A percentile compares a stretch with the other conserved stretches of the same genome.
Evolutionary conservation across 2,888 invertebrate species (phyloP).

Genomic region (Osmoderma eremita): DNA sequence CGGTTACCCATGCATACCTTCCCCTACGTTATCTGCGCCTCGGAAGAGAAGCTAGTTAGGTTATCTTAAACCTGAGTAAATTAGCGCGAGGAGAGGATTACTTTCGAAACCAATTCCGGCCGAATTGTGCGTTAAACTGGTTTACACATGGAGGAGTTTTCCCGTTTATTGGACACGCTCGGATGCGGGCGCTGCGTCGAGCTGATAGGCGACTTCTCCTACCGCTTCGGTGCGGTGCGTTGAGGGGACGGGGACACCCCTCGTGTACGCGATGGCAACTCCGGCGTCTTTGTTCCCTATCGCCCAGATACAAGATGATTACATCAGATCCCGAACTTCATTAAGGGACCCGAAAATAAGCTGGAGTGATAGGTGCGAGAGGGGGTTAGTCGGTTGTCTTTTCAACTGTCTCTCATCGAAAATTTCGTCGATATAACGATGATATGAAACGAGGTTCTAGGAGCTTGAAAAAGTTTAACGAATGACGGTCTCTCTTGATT

Average conservation of each 20-base stretch:
- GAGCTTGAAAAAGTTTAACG: too few relatives aligned
- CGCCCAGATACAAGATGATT: conserved; percentile 35
- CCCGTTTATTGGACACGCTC: conserved; percentile 37
- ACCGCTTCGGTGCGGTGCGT: not conserved
- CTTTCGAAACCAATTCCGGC: conserved; percentile 49
- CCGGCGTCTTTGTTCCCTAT: conserved; percentile 21
- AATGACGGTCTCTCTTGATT: too few relatives aligned
- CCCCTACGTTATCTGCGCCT: conserved; percentile 21
- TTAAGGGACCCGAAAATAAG: conserved; percentile 34
- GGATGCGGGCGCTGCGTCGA: conserved; percentile 34
- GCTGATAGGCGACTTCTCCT: conserved; percentile 22
- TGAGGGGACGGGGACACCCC: not conserved
- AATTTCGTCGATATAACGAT: too few relatives aligned
- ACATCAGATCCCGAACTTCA: conserved; percentile 34
- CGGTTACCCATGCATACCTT: conserved; percentile 18
- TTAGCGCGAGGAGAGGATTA: conserved; percentile 40
- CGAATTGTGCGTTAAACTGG: conserved; percentile 53
- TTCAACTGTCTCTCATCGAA: too few relatives aligned
- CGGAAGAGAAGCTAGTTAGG: conserved; percentile 26
- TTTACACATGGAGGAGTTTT: conserved; percentile 50
- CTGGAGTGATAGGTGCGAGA: not conserved
- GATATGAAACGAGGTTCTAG: too few relatives aligned
- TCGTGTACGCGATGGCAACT: not conserved
- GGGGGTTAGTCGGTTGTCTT: too few relatives aligned
- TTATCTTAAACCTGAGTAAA: conserved; percentile 36